phyloP scores from a whole-genome alignment of 2,888 invertebrate species.

The Hirtodrosophila duncani region DNA sequence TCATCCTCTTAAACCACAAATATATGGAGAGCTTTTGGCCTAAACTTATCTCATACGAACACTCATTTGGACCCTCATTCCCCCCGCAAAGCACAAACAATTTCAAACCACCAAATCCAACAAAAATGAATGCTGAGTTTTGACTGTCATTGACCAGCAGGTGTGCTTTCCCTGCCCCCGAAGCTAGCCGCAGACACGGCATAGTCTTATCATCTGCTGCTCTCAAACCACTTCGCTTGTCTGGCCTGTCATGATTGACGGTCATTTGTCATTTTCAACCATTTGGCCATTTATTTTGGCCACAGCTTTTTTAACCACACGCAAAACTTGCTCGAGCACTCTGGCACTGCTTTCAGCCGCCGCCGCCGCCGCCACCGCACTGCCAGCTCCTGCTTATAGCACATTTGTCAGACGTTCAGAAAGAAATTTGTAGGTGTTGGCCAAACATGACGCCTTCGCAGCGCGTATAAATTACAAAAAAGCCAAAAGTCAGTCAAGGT shows the following conservation, averaged over 20 bases:
- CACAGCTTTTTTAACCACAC: constrained; percentile 65
- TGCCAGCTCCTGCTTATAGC: constrained; percentile 60
- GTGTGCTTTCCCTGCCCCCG: constrained; percentile 40
- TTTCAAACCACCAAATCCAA: too few relatives aligned
- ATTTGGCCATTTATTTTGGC: constrained; percentile 65
- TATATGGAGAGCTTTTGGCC: too few relatives aligned
- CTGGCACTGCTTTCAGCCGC: constrained; percentile 8
- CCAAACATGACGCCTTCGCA: constrained; percentile 66
- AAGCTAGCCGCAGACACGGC: constrained; percentile 44
- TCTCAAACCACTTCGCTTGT: constrained; percentile 32
- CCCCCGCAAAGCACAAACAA: too few relatives aligned
- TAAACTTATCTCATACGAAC: too few relatives aligned
- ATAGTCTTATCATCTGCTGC: constrained; percentile 54
- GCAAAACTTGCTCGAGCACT: constrained; percentile 50
- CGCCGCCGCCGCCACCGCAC: neutral
- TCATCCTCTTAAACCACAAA: too few relatives aligned
- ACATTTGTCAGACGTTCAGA: constrained; percentile 73
- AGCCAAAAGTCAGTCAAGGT: constrained; percentile 53
- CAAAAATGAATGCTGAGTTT: constrained; percentile 36
- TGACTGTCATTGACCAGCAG: constrained; percentile 66
- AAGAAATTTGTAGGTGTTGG: constrained; percentile 68
- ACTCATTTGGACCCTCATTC: too few relatives aligned
- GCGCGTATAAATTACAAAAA: constrained; percentile 68
- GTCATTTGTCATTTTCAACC: constrained; percentile 77
- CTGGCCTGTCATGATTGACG: constrained; percentile 77